These are phyloP conservation scores for Trogon melanurus DNA, from an alignment of 2,113 vertebrate species.

Conservation along the genomic window DNA sequence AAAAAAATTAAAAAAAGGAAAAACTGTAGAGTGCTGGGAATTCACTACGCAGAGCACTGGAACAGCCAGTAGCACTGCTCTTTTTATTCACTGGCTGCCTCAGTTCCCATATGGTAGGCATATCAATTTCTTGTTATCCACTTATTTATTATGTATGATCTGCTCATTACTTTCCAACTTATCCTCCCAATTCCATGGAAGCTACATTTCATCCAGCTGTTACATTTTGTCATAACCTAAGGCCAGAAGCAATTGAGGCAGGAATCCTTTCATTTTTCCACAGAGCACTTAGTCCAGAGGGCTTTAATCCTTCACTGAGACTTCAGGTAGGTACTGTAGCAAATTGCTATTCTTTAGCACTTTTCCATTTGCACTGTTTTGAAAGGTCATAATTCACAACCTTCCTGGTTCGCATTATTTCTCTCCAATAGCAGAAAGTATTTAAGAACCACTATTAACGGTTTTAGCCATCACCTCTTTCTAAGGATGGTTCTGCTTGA, in stretches of 20 bases:
- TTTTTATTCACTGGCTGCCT: background rate
- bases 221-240: constrained; percentile 17
- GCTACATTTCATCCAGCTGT: constrained; percentile 52
- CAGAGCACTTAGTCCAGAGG: background rate
- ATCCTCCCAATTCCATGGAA: constrained; percentile 14
- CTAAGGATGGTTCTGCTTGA: background rate
- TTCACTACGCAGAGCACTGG: background rate
- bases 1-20: background rate
- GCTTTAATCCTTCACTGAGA: background rate
- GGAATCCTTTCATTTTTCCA: constrained; percentile 18
- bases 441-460: background rate
- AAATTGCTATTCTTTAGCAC: background rate
- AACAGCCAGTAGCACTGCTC: constrained; percentile 1
- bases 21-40: background rate
- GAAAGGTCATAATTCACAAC: background rate
- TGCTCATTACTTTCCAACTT: constrained; percentile 31
- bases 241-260: constrained; percentile 5
- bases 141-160: constrained; percentile 63
- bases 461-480: background rate
- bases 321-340: background rate
- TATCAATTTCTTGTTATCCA: constrained; percentile 58
- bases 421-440: background rate
- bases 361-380: background rate
- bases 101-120: constrained; percentile 23
- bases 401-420: background rate